A percentile compares a stretch with the other conserved stretches of the same genome.
Evolutionary conservation across 2,113 vertebrate species (phyloP).

Genomic region (Ranitomeya imitator): DNA sequence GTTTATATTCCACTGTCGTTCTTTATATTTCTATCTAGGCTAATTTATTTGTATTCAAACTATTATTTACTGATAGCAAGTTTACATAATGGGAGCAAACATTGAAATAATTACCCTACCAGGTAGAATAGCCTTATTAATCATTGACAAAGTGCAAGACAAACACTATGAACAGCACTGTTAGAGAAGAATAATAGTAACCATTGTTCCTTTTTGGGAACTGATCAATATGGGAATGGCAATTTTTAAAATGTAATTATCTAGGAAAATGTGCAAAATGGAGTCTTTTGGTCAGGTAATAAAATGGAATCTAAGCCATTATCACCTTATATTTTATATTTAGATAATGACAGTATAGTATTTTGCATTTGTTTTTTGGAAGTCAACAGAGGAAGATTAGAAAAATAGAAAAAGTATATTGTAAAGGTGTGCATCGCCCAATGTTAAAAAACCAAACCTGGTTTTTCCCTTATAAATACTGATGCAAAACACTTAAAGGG

Average conservation of each 20-base stretch:
- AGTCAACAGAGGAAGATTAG: no score
- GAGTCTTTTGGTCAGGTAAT: not conserved
- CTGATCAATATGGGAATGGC: not conserved
- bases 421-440: no score
- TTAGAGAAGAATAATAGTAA: not conserved
- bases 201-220: not conserved
- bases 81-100: not conserved
- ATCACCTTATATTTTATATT: not conserved
- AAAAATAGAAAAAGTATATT: no score
- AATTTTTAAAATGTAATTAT: not conserved
- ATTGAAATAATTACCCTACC: not conserved
- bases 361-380: no score
- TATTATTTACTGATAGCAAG: not conserved
- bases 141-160: not conserved
- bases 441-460: no score
- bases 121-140: not conserved
- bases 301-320: not conserved
- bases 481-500: no score
- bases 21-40: not conserved
- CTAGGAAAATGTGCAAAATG: not conserved
- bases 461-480: no score
- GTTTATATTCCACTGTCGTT: not conserved
- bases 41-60: not conserved
- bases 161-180: not conserved
- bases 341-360: no score